Evolutionary conservation across 2,797 vertebrate genomes (phyloP).

Genomic region (Enoplosus armatus): DNA sequence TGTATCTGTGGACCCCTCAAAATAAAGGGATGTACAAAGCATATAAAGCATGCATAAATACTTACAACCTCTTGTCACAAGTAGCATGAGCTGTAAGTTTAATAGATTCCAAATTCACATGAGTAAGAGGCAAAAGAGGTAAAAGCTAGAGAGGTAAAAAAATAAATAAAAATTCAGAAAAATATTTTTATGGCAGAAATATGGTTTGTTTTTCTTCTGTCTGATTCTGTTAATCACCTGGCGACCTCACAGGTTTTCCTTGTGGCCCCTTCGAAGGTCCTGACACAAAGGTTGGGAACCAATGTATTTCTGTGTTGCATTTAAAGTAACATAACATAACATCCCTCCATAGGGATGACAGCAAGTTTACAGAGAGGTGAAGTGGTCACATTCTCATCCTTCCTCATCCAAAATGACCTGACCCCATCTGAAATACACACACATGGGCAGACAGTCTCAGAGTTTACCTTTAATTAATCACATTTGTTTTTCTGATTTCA

Average conservation of each 20-base stretch:
- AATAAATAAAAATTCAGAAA: background rate
- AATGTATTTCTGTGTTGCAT: slow-evolving; percentile 72
- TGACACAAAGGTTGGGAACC: background rate
- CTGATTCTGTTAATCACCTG: background rate
- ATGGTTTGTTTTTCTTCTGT: background rate
- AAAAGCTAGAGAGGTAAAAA: background rate
- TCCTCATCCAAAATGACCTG: slow-evolving; percentile 59
- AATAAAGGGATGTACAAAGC: background rate
- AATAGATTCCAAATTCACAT: background rate
- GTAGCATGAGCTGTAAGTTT: background rate
- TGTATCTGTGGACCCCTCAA: background rate
- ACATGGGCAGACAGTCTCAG: background rate
- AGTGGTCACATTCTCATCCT: slow-evolving; percentile 69
- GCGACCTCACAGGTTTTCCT: background rate
- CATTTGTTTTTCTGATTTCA: slow-evolving; percentile 26
- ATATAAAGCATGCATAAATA: background rate
- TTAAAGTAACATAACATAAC: slow-evolving; percentile 81
- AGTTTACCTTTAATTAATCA: slow-evolving; percentile 30
- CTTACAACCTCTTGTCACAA: background rate
- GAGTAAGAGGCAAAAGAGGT: background rate
- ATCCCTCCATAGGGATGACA: slow-evolving; percentile 81
- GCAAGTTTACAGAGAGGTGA: slow-evolving; percentile 78
- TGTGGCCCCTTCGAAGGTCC: background rate
- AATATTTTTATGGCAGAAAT: background rate
- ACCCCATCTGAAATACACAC: background rate